Percentiles rank a stretch among this genome's conserved stretches.
Conservation (phyloP, 2,797 vertebrate genomes). For the Otolemur crassicaudatus region DNA sequence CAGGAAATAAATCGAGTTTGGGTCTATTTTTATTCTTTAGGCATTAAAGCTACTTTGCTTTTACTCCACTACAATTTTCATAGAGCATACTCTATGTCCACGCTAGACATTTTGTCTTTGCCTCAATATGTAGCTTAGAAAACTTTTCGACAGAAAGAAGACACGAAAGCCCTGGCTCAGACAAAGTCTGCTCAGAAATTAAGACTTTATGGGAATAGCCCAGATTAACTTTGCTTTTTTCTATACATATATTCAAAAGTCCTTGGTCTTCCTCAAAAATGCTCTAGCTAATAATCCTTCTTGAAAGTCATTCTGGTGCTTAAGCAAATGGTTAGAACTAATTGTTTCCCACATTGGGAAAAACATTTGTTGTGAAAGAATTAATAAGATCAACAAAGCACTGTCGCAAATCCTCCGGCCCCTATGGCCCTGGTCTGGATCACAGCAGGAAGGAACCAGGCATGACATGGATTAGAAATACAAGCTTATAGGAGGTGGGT, state of each 20-base stretch:
- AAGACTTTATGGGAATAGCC: neutral
- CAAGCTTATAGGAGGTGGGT: too few relatives aligned
- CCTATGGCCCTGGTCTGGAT: too few relatives aligned
- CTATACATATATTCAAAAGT: slow-evolving; percentile 30
- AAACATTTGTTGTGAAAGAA: slow-evolving; percentile 26
- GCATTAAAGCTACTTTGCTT: slow-evolving; percentile 18
- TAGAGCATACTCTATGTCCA: neutral
- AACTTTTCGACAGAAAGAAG: neutral
- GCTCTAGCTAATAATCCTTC: slow-evolving; percentile 2
- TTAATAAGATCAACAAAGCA: slow-evolving; percentile 19
- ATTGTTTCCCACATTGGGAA: neutral
- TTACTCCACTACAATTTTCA: neutral
- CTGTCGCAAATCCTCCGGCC: too few relatives aligned
- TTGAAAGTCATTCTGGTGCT: neutral
- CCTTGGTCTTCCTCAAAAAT: slow-evolving; percentile 37
- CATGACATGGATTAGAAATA: too few relatives aligned
- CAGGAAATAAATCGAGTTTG: slow-evolving; percentile 10
- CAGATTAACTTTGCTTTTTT: slow-evolving; percentile 39
- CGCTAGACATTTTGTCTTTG: slow-evolving; percentile 11
- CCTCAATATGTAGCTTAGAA: neutral
- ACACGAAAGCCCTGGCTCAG: neutral
- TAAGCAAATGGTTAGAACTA: slow-evolving; percentile 53
- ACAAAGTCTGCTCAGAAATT: slow-evolving; percentile 16
- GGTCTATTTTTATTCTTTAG: neutral
- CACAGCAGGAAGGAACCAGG: too few relatives aligned